A percentile compares a stretch with the other conserved stretches of the same genome.
phyloP scores from a whole-genome alignment of 2,113 vertebrate species.

The Trematomus loennbergii region DNA sequence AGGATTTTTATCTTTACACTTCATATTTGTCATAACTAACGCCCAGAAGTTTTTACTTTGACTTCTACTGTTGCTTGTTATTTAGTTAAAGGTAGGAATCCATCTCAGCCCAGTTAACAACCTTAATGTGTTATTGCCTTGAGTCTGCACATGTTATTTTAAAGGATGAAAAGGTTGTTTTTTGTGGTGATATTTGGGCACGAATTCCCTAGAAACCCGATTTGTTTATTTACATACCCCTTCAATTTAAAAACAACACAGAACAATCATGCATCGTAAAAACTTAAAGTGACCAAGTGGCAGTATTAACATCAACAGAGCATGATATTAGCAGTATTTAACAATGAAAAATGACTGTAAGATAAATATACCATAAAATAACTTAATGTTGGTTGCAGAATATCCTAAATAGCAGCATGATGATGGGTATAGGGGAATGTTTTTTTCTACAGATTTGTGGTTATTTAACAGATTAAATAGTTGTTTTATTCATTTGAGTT shows the following conservation, averaged over 20 bases:
- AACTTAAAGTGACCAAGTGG: too few species aligned
- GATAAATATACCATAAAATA: too few species aligned
- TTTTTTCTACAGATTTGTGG: too few species aligned
- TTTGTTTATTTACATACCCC: background rate
- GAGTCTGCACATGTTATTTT: background rate
- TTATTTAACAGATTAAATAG: too few species aligned
- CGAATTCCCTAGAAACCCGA: background rate
- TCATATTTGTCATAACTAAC: constrained; percentile 2
- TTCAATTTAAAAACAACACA: background rate
- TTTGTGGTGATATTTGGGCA: background rate
- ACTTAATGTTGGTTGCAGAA: too few species aligned
- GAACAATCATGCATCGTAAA: too few species aligned
- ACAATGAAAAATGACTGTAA: too few species aligned
- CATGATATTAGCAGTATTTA: too few species aligned
- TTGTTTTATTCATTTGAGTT: background rate
- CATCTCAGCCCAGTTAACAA: background rate
- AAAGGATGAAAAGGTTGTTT: background rate
- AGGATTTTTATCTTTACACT: background rate
- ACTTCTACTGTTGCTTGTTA: background rate
- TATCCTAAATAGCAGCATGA: too few species aligned
- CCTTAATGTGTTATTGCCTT: background rate
- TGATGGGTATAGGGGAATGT: too few species aligned
- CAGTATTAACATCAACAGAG: too few species aligned
- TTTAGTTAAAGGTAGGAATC: background rate
- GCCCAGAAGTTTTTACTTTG: background rate